Base-by-base conservation (phyloP, 2,888 invertebrate species). In the Andrena fulva region DNA sequence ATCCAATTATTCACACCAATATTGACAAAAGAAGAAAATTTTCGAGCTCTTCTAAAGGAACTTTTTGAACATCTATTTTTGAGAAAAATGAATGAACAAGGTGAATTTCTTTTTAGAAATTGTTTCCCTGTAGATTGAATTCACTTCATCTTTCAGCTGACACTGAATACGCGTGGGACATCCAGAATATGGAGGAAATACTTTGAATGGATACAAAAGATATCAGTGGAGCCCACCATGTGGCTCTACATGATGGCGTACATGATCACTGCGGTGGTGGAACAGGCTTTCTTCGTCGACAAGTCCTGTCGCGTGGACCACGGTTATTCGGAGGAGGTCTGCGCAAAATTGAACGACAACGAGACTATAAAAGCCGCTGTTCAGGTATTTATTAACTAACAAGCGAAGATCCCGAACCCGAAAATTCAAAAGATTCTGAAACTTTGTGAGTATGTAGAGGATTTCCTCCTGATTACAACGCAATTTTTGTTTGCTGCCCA, bases 171-270 rank as follows among this genome's bases (percentile, higher is more conserved):
- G 0, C 16, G 12, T 0, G 8, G 35, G 0, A 16, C 4, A 8
- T 1, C 0, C 2, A 60, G 31, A 29, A 67, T 62, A 50, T 82
- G 63, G 33, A 70, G 73, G 24, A 91, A 90, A 81, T 89, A 86
- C 31, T 87, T 88, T 2, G 74, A 77, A 89, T 92, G 91, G 89
- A 56, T 92, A n/a, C 87, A 78, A 60, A 91, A 95, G 35, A 95
- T 97, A 72, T 96, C 98, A 0, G 97, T 98, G 29, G 98, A 98
- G 91, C 98, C 98, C 0, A 96, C 97, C 0, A 96, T 98, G 96
- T 97, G 98, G 92, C 94, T 98, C 1, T 98, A 98, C 92, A 98
- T 98, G 97, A 96, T 98, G 95, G 97, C 98, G 0, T 97, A 96
- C 90, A 97, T 97, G 97, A 95, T 96, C 69, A 98, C 97, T 2